Evolutionary conservation across 1,140 invertebrate species (phyloP), one percentile per base, ranked within the genome.

Genomic region (Penaeus chinensis): DNA sequence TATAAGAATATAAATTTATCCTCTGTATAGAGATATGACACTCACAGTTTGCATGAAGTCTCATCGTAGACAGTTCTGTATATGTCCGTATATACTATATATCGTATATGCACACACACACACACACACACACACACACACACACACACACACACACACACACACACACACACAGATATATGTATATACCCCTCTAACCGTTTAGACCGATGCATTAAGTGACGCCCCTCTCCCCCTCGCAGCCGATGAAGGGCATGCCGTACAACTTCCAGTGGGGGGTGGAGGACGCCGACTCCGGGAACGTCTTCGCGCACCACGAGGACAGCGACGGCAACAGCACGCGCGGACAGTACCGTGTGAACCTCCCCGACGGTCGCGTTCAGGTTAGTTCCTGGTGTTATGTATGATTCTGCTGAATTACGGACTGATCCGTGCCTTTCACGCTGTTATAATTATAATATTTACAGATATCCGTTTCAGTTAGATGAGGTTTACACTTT

Each of bases 251-350:
- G 32, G 66, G 66, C n/a, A 47, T 76, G 32, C 20, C 37, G 37
- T 88, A 88, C 81, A 65, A 89, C 66, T 88, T 32, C 22, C 71
- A 88, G 62, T 88, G 77, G n/a, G 32, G n/a, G 10, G 86, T 88
- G 20, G n/a, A 89, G 20, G 86, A 89, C 60, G 37, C n/a, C n/a
- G 78, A 80, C 16, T 20, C n/a, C 60, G 42, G 77, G 18, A 88
- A 88, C 86, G n/a, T 62, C 4, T 88, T 88, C 54, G 37, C 61
- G 8, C 86, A 88, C 86, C 60, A 89, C 60, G 86, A 88, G 81
- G 22, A 22, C 60, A 42, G 84, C 24, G 65, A 88, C 32, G 86
- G 86, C 1, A n/a, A 37, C n/a, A 32, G 19, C 47, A 78, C 87
- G 13, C 27, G 65, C 10, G 86, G 86, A 5, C 32, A 88, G 61